Evolutionary conservation across 2,797 vertebrate species (phyloP).

Genomic region (Hydrocynus forskahlii): DNA sequence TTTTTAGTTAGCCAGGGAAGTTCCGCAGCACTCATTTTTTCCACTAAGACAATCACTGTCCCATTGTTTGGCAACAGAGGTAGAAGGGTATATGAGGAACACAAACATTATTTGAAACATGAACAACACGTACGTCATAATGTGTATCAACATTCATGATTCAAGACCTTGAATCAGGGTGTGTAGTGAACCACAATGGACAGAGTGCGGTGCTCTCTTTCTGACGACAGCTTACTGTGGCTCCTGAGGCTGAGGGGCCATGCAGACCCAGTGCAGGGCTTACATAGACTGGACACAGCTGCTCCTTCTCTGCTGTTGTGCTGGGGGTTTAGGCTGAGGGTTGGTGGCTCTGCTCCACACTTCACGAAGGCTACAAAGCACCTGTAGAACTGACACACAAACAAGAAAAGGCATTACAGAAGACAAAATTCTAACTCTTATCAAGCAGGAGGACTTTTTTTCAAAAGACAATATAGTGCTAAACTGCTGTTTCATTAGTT

Average conservation of each 20-base stretch:
- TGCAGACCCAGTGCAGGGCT: conserved; percentile 42
- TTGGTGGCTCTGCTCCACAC: conserved; percentile 62
- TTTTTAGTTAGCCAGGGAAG: background rate
- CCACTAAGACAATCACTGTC: background rate
- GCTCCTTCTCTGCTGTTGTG: conserved; percentile 54
- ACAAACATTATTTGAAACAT: background rate
- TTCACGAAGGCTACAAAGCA: conserved; percentile 73
- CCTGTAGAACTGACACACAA: conserved; percentile 68
- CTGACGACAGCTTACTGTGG: conserved; percentile 15
- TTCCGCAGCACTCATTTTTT: background rate
- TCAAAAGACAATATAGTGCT: no score
- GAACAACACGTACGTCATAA: background rate
- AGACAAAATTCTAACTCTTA: background rate
- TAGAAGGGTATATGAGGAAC: background rate
- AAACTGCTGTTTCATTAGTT: no score
- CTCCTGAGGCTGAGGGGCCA: conserved; percentile 34
- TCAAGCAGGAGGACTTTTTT: background rate
- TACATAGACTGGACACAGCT: background rate
- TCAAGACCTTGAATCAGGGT: conserved; percentile 24
- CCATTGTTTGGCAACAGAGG: background rate
- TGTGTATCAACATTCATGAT: conserved; percentile 29
- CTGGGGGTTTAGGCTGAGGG: conserved; percentile 46
- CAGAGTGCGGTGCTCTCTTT: conserved; percentile 49
- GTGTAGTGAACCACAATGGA: conserved; percentile 68
- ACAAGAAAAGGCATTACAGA: background rate